Base-by-base conservation (phyloP, 2,113 vertebrate species). In the Leucosticte australis region DNA sequence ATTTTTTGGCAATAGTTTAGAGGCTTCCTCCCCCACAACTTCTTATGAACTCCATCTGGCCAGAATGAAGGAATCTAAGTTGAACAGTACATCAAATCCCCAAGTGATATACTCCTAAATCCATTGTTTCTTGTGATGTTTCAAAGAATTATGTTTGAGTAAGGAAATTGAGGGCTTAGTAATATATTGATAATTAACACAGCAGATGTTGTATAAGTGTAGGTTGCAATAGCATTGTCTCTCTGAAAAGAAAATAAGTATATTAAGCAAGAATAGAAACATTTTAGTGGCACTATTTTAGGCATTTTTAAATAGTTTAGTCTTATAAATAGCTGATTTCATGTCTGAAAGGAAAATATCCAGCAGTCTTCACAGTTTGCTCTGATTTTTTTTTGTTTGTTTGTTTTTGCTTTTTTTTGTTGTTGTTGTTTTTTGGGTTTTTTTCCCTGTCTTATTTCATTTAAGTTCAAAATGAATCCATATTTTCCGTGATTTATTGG, bases 401-500 rank as follows among this genome's bases (percentile, higher is more conserved):
- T 41, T 41, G 41, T 41, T 41, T 41, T 41, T 41, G 13, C 6
- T 41, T 41, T 42, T 42, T 16, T 42, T 41, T 41, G 11, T 5
- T 41, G 12, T 41, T 6, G 5, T 41, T 14, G 8, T 7, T 22
- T 64, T n/a, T 8, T 8, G 8, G 11, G 12, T 6, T 37, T 62
- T 37, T 17, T 52, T 15, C 33, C 10, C n/a, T 68, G 21, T 70
- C 53, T 60, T 69, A 60, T n/a, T 80, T 41, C 37, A 52, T 95
- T 87, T 60, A 83, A 64, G 83, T 78, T 93, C 47, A 81, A 86
- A 96, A 87, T 64, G 46, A 92, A 91, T 78, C 57, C 53, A 47
- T 92, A 90, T 96, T 96, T 96, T 90, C 78, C 4, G 15, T 96
- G 89, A 97, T 97, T 96, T 97, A 95, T 94, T 89, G 65, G 26